Conservation (phyloP, 2,888 invertebrate species). For the Parnassius apollo region DNA sequence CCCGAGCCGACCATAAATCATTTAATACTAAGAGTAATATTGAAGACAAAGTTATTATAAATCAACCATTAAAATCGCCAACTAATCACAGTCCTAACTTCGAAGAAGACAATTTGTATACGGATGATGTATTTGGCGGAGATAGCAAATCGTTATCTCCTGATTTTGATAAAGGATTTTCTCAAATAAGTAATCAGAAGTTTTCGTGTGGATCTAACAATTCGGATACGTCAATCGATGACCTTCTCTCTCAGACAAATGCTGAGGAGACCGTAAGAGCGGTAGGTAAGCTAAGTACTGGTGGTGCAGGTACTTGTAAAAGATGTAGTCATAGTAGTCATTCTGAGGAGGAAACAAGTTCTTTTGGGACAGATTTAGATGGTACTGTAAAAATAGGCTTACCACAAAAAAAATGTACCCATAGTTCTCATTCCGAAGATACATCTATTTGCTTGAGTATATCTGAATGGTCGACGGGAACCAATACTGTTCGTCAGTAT, state of each 20-base stretch:
- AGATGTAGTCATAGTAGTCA: slow-evolving; percentile 86
- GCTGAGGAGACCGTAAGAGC: slow-evolving; percentile 81
- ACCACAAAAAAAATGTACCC: slow-evolving; percentile 90
- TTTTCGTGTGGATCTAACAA: slow-evolving; percentile 82
- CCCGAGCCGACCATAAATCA: slow-evolving; percentile 64
- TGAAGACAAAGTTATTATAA: slow-evolving; percentile 81
- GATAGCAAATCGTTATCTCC: slow-evolving; percentile 82
- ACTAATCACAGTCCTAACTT: slow-evolving; percentile 82
- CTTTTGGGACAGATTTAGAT: slow-evolving; percentile 89
- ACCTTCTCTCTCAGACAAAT: slow-evolving; percentile 81
- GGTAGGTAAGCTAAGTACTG: slow-evolving; percentile 71
- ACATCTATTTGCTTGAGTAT: slow-evolving; percentile 92
- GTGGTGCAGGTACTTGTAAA: slow-evolving; percentile 78
- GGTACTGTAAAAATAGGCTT: slow-evolving; percentile 90
- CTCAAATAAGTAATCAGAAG: slow-evolving; percentile 65
- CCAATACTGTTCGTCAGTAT: slow-evolving; percentile 91
- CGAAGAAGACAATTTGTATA: slow-evolving; percentile 81
- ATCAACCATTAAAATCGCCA: slow-evolving; percentile 82
- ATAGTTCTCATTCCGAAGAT: slow-evolving; percentile 92
- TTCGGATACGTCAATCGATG: slow-evolving; percentile 84
- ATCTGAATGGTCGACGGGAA: slow-evolving; percentile 94
- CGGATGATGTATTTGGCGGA: slow-evolving; percentile 83
- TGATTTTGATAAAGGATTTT: slow-evolving; percentile 76
- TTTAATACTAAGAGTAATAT: slow-evolving; percentile 59
- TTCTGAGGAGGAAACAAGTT: slow-evolving; percentile 88